Percentiles rank a stretch among this genome's conserved stretches.
These are phyloP conservation scores for Hylaeus volcanicus DNA, from an alignment of 1,140 invertebrate genomes.

Conservation along the genomic window DNA sequence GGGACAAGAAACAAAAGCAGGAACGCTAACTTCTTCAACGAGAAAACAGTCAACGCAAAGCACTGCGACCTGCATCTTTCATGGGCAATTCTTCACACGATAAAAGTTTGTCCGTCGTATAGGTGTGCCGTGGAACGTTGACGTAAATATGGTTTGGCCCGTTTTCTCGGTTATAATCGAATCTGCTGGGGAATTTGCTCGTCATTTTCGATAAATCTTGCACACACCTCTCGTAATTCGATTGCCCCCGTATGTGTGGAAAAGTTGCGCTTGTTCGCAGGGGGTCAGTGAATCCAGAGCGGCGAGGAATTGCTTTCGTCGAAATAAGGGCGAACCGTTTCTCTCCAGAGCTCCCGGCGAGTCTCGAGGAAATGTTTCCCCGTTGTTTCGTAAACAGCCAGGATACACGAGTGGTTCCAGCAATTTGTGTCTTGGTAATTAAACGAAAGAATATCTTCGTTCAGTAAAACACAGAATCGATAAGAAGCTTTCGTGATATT, in stretches of 20 bases:
- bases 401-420: background rate
- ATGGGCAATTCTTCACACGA: conserved; percentile 13
- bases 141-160: conserved; percentile 2
- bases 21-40: background rate
- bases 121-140: background rate
- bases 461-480: background rate
- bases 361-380: background rate
- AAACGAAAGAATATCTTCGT: background rate
- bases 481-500: background rate
- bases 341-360: background rate
- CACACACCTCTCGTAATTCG: background rate
- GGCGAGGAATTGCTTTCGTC: background rate
- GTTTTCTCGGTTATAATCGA: conserved; percentile 14
- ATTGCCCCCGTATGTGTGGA: background rate
- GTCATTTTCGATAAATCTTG: conserved; percentile 31
- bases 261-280: background rate
- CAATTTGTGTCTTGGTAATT: background rate
- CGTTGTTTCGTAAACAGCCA: background rate
- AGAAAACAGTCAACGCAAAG: background rate
- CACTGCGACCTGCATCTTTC: conserved; percentile 6
- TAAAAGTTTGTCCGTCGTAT: conserved; percentile 8
- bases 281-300: background rate
- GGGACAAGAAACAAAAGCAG: background rate
- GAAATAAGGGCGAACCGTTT: background rate
- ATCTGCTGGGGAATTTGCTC: conserved; percentile 13